Percentiles rank a stretch among this genome's conserved stretches.
phyloP scores from a whole-genome alignment of 2,797 vertebrate genomes.

The Lutjanus argentimaculatus region DNA sequence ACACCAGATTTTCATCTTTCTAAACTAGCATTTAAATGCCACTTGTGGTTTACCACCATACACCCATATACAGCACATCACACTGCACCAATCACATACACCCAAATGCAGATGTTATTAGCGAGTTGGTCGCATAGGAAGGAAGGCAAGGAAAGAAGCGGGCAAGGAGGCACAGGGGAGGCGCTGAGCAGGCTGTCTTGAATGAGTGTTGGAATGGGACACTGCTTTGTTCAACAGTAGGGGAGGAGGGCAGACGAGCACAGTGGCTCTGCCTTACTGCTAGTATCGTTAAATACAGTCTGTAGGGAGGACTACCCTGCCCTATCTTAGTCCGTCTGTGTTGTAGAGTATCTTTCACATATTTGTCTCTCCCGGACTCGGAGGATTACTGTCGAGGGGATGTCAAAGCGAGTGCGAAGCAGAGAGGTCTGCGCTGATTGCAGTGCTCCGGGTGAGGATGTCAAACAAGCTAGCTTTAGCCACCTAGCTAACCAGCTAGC shows the following conservation, averaged over 20 bases:
- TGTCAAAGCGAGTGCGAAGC: slow-evolving; percentile 96
- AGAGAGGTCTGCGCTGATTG: slow-evolving; percentile 98
- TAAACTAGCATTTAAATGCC: neutral
- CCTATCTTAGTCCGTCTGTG: slow-evolving; percentile 7
- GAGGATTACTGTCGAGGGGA: slow-evolving; percentile 69
- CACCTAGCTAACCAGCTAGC: slow-evolving; percentile 68
- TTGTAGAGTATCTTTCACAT: neutral
- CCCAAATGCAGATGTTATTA: no score
- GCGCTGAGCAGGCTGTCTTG: slow-evolving; percentile 21
- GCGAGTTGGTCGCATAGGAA: neutral
- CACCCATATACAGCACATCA: neutral
- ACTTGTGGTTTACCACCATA: neutral
- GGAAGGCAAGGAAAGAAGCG: slow-evolving; percentile 47
- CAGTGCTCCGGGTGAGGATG: slow-evolving; percentile 92
- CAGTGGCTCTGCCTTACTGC: slow-evolving; percentile 38
- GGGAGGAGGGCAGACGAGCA: slow-evolving; percentile 69
- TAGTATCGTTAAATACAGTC: slow-evolving; percentile 26
- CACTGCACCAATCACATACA: neutral
- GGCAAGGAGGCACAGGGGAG: slow-evolving; percentile 15
- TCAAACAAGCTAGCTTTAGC: slow-evolving; percentile 76
- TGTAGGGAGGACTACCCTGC: slow-evolving; percentile 19
- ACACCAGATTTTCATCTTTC: neutral
- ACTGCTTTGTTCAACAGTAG: slow-evolving; percentile 80
- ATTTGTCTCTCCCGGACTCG: slow-evolving; percentile 44
- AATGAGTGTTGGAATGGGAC: slow-evolving; percentile 62